Percentiles rank a stretch among this genome's conserved stretches.
Conservation (phyloP, 1,140 invertebrate species). For the Dendrolimus kikuchii region DNA sequence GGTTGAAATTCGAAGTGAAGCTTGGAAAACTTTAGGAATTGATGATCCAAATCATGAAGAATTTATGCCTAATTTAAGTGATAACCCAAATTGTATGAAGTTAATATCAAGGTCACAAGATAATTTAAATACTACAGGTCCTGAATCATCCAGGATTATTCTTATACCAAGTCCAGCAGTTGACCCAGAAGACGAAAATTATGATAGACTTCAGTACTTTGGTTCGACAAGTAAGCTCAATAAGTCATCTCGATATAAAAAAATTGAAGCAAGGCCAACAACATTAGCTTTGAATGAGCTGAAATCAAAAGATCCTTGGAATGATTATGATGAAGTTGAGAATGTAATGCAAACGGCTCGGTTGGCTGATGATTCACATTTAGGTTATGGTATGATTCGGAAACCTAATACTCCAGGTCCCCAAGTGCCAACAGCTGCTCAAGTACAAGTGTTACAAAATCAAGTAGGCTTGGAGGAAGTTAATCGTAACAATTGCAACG, state of each 20-base stretch:
- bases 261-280: conserved; percentile 71
- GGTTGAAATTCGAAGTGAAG: conserved; percentile 80
- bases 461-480: conserved; percentile 64
- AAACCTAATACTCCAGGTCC: conserved; percentile 74
- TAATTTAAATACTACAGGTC: conserved; percentile 59
- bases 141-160: conserved; percentile 65
- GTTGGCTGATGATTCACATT: conserved; percentile 83
- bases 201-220: conserved; percentile 86
- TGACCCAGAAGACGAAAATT: conserved; percentile 73
- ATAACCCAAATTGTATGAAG: conserved; percentile 59
- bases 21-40: conserved; percentile 85
- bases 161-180: conserved; percentile 59
- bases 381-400: conserved; percentile 83
- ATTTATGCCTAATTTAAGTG: conserved; percentile 53
- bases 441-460: conserved; percentile 54
- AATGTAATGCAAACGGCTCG: conserved; percentile 76
- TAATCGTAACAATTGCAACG: conserved; percentile 81
- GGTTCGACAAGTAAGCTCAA: conserved; percentile 80
- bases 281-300: conserved; percentile 47
- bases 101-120: conserved; percentile 68
- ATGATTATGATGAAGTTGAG: conserved; percentile 80
- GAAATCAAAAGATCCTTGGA: conserved; percentile 72
- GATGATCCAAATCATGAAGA: conserved; percentile 79
- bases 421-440: conserved; percentile 58
- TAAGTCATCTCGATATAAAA: conserved; percentile 79